Evolutionary conservation across 2,113 vertebrate species (phyloP), one percentile per base, ranked within the genome.

Genomic region (Platysteira castanea): DNA sequence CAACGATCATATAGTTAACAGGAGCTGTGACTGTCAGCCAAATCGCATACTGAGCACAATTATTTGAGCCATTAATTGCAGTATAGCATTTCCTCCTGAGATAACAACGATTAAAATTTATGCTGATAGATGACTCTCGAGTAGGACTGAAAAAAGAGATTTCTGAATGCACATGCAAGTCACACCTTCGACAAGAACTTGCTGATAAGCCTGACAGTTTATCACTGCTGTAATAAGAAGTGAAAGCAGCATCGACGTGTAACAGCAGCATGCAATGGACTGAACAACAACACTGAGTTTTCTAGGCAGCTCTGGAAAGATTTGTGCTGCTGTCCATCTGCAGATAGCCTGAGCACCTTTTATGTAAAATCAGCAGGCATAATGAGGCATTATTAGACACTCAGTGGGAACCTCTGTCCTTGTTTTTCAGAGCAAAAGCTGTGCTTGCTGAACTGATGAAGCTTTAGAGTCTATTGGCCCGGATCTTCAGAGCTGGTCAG

Each of bases 51-150:
- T 54, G 52, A 85, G 76, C 68, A 84, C 35, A 67, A 90, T 87
- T 78, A 93, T 80, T 95, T 87, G 71, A 95, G 70, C 85, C 89
- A 89, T 97, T 98, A 95, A 98, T 97, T 97, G 95, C 54, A 95
- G 67, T 35, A 68, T 61, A 95, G 52, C 31, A 13, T 93, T 97
- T 97, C 86, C 96, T 97, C 83, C 89, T 63, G 87, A 96, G 96
- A 97, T 94, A 89, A 65, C n/a, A 85, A 81, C 59, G 69, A 96
- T 96, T 96, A 97, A 90, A 97, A 96, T 94, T 90, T 92, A 94
- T 85, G 31, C 67, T 73, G 82, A 86, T 95, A 90, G 87, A 80
- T 95, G 94, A 93, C 83, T 97, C 94, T 10, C 68, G 74, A 46
- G 20, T 24, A 26, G 65, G 53, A 74, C 64, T 50, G 68, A 89